These are phyloP conservation scores for Pterocles orientalis DNA, from an alignment of 2,113 vertebrate genomes.

Conservation along the genomic window DNA sequence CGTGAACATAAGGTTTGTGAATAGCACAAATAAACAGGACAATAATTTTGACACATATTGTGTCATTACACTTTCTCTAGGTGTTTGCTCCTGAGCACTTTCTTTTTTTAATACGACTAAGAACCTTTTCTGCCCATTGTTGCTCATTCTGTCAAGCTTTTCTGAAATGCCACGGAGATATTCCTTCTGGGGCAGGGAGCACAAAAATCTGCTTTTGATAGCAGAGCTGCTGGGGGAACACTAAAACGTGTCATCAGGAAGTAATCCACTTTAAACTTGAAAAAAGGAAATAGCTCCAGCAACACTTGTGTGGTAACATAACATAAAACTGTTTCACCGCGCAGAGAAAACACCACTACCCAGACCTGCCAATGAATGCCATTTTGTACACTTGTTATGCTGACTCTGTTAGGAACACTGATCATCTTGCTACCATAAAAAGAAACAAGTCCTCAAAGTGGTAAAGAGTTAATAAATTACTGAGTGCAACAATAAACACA, in stretches of 20 bases:
- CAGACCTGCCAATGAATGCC: background rate
- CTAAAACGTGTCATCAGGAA: background rate
- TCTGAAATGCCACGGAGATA: background rate
- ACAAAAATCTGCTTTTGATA: background rate
- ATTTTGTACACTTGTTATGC: background rate
- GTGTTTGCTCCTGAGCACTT: background rate
- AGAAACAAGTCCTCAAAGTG: background rate
- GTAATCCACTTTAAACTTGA: background rate
- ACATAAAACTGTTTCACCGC: background rate
- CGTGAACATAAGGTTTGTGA: background rate
- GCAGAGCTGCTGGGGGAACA: background rate
- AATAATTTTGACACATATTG: background rate
- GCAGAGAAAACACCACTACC: background rate
- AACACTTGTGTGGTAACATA: background rate
- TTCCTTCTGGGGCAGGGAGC: background rate
- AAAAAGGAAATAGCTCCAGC: background rate
- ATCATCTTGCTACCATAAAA: background rate
- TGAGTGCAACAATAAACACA: background rate
- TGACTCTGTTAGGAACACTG: background rate
- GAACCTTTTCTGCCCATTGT: background rate
- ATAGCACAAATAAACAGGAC: background rate
- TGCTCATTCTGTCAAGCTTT: background rate
- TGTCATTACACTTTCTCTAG: background rate
- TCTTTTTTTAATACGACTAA: background rate
- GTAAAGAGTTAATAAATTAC: background rate